Conservation (phyloP, 2,797 vertebrate species). For the Phyllotis vaccarum region DNA sequence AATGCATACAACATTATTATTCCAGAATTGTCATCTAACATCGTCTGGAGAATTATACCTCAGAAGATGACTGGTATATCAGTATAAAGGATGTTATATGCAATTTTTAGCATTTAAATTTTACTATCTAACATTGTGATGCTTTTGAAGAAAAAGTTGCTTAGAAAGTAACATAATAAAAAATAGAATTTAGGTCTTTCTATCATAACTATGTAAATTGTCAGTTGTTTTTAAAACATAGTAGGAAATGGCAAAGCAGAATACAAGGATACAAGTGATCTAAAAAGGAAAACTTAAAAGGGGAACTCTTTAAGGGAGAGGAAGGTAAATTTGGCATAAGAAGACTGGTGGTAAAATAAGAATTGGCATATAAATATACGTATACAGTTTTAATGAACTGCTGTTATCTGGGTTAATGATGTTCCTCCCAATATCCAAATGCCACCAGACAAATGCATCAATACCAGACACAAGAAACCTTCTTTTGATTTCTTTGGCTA, state of each 20-base stretch:
- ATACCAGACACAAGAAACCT: background rate
- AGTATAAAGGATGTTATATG: background rate
- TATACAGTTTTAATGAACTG: background rate
- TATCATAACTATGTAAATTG: background rate
- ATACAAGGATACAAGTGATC: background rate
- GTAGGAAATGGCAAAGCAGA: too few species aligned
- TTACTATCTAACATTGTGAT: background rate
- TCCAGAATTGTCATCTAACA: background rate
- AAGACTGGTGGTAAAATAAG: background rate
- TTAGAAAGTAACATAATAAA: background rate
- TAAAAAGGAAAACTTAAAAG: background rate
- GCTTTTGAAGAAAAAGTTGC: background rate
- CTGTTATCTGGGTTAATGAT: background rate
- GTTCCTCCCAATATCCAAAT: background rate
- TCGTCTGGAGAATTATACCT: background rate
- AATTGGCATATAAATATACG: background rate
- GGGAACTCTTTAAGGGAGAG: background rate
- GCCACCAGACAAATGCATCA: background rate
- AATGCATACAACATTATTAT: background rate
- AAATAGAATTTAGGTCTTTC: background rate
- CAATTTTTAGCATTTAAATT: background rate
- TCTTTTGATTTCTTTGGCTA: background rate
- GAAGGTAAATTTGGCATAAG: background rate
- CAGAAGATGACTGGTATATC: background rate
- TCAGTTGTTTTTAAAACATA: background rate